Percentiles rank a stretch among this genome's conserved stretches.
These are phyloP conservation scores for Mormyrus lacerda DNA, from an alignment of 2,113 vertebrate genomes.

Conservation along the genomic window DNA sequence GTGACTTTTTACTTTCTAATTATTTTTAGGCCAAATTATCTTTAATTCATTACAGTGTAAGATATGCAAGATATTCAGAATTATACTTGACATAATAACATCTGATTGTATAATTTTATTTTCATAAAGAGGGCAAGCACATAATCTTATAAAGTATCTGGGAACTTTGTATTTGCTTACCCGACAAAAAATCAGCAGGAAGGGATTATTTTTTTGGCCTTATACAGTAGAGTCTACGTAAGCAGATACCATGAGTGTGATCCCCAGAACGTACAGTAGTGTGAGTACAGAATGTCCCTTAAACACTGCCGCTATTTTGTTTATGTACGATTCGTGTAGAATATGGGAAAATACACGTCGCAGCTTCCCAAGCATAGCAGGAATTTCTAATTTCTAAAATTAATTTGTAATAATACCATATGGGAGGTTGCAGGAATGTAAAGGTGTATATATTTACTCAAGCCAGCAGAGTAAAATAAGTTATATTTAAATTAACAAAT, in stretches of 20 bases:
- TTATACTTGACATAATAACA: background rate
- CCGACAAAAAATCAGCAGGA: background rate
- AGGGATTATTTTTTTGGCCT: background rate
- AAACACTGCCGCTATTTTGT: background rate
- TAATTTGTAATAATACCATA: slow-evolving; percentile 20
- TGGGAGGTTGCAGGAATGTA: slow-evolving; percentile 36
- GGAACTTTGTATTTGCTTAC: background rate
- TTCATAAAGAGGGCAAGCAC: background rate
- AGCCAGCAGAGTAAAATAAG: slow-evolving; percentile 45
- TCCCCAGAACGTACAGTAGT: background rate
- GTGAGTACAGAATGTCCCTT: background rate
- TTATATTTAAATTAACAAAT: slow-evolving; percentile 51
- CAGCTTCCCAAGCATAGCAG: background rate
- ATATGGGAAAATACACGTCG: background rate
- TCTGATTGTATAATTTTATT: background rate
- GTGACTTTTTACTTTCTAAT: background rate
- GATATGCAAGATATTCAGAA: background rate
- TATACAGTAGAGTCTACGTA: background rate
- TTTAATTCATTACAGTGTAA: background rate
- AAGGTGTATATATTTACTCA: slow-evolving; percentile 41
- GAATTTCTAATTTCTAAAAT: background rate
- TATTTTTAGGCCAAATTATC: background rate
- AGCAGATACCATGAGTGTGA: background rate
- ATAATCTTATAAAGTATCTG: background rate
- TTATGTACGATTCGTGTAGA: background rate